phyloP scores from a whole-genome alignment of 2,888 invertebrate species.

The Dryobota labecula region DNA sequence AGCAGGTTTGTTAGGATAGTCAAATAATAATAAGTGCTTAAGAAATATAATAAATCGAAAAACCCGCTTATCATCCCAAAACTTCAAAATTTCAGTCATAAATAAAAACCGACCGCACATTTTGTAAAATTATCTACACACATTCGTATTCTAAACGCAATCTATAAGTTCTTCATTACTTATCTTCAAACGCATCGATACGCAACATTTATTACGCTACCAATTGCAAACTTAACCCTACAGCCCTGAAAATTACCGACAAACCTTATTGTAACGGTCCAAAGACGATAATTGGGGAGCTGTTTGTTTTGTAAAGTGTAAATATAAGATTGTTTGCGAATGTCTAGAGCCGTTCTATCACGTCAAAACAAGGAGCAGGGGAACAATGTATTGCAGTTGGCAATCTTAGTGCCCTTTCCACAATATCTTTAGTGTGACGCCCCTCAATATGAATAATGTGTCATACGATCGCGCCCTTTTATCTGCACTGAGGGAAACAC shows the following conservation, averaged over 20 bases:
- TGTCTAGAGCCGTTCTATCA: slow-evolving; percentile 87
- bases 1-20: not conserved
- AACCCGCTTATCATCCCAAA: slow-evolving; percentile 23
- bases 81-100: slow-evolving; percentile 49
- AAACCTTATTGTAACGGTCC: slow-evolving; percentile 38
- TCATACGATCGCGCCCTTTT: slow-evolving; percentile 87
- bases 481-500: slow-evolving; percentile 82
- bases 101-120: slow-evolving; percentile 60
- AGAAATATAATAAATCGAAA: slow-evolving; percentile 13
- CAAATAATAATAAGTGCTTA: not conserved
- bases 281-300: slow-evolving; percentile 59
- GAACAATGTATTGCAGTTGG: slow-evolving; percentile 88
- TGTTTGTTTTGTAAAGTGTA: slow-evolving; percentile 46
- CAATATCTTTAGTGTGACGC: slow-evolving; percentile 89
- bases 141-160: slow-evolving; percentile 82
- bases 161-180: slow-evolving; percentile 88
- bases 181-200: slow-evolving; percentile 90
- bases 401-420: slow-evolving; percentile 90
- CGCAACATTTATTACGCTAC: slow-evolving; percentile 89
- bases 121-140: slow-evolving; percentile 72
- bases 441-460: slow-evolving; percentile 90
- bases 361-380: slow-evolving; percentile 89
- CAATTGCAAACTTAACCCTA: slow-evolving; percentile 68
- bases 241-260: slow-evolving; percentile 22
- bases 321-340: slow-evolving; percentile 74